These are phyloP conservation scores for Steinernema carpocapsae DNA, from an alignment of 2,888 invertebrate species.

Conservation along the genomic window DNA sequence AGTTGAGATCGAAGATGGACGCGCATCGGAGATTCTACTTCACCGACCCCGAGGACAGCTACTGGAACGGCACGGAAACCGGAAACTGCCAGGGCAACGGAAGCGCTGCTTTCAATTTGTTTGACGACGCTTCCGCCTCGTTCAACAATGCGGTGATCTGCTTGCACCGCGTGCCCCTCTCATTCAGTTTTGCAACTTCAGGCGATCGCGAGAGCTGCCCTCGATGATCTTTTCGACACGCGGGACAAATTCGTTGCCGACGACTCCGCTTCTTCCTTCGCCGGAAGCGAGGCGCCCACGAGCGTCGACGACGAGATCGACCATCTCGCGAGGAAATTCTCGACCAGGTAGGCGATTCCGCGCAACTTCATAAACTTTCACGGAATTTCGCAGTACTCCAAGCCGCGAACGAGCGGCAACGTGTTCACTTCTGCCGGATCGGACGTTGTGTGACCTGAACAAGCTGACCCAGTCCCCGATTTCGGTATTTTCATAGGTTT, in stretches of 20 bases:
- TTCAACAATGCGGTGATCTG: conserved; percentile 17
- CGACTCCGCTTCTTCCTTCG: conserved; percentile 34
- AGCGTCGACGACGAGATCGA: conserved; percentile 25
- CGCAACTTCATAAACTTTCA: neutral
- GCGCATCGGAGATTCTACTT: conserved; percentile 60
- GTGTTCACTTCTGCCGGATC: conserved; percentile 22
- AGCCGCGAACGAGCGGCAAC: conserved; percentile 7
- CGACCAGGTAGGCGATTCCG: neutral
- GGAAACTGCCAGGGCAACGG: neutral
- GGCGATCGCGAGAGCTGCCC: conserved; percentile 41
- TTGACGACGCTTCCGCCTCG: neutral
- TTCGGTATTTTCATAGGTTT: conserved; percentile 28
- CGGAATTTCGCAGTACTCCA: neutral
- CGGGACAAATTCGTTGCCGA: conserved; percentile 35
- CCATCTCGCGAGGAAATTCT: neutral
- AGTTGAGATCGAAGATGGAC: conserved; percentile 43
- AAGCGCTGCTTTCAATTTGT: conserved; percentile 30
- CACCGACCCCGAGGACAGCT: conserved; percentile 63
- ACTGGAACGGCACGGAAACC: conserved; percentile 47
- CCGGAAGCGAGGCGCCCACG: conserved; percentile 2
- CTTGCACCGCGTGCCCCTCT: neutral
- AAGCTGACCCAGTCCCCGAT: neutral
- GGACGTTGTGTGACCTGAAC: conserved; percentile 36
- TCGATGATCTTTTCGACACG: conserved; percentile 43
- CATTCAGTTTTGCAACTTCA: conserved; percentile 38